Evolutionary conservation across 2,888 invertebrate genomes (phyloP), one percentile per base, ranked within the genome.

Genomic region (Blomia tropicalis): DNA sequence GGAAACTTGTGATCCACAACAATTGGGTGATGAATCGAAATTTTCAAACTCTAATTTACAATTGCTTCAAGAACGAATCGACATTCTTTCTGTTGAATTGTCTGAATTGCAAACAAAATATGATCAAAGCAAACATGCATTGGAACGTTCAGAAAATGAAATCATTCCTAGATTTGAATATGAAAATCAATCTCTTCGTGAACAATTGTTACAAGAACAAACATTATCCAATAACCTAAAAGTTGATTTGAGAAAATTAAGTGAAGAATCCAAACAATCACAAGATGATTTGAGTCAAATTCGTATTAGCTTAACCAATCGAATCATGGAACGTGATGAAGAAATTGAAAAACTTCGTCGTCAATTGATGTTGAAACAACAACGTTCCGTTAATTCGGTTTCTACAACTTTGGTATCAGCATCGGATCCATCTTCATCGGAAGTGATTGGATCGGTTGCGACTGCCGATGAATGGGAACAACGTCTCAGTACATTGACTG

Each of bases 401-500:
- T 7, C 36, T 36, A 7, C 7, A 36, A 7, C 17, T 36, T 36
- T 36, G 36, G 7, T 11, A 36, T 7, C 36, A 11, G 36, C 36
- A 11, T 36, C 36, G 25, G 4, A 30, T 29, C 5, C 11, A 4
- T 30, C 56, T 22, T 3, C 2, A 4, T 2, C 27, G 31, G 61
- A 41, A n/a, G 60, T 58, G 5, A 65, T 54, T 32, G 19, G 19
- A 11, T 5, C 5, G 11, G 2, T 75, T 1, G 72, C 74, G 19
- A 66, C 71, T 70, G 67, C 74, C 65, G 70, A 69, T 54, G 78
- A 79, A 68, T 68, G 78, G 53, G 78, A 78, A 70, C 72, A 74
- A 27, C 70, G 77, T 32, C 71, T 78, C 1, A 73, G 75, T 63
- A 70, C 73, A 1, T 76, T 91, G 19, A 89, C 90, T 0, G 83